Conservation (phyloP, 2,113 vertebrate species). For the Chrysemys picta region DNA sequence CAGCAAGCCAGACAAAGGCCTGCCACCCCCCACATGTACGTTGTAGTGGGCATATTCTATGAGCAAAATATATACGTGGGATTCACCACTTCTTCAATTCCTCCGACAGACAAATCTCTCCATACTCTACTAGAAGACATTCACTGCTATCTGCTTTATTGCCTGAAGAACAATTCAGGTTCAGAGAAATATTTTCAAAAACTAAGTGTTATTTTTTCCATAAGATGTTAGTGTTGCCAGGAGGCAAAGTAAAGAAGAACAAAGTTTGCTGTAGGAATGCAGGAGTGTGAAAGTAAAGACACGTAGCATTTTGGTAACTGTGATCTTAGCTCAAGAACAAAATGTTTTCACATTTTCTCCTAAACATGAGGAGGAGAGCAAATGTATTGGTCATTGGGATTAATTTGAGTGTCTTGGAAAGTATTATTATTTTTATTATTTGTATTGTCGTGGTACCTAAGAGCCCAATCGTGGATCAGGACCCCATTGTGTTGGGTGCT, state of each 20-base stretch:
- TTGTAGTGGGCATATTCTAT: not conserved
- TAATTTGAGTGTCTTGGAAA: not conserved
- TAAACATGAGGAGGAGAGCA: not conserved
- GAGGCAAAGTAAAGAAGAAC: conserved; percentile 2
- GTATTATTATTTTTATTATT: not conserved
- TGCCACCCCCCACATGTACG: no score
- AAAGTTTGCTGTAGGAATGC: not conserved
- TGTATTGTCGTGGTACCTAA: not conserved
- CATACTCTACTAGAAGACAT: not conserved
- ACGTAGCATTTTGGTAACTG: not conserved
- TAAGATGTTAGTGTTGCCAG: not conserved
- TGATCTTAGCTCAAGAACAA: not conserved
- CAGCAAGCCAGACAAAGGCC: no score
- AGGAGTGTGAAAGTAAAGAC: not conserved
- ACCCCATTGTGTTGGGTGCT: not conserved
- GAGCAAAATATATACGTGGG: not conserved
- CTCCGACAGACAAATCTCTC: not conserved
- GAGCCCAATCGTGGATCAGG: not conserved
- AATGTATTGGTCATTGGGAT: not conserved
- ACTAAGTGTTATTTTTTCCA: not conserved
- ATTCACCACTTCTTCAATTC: not conserved
- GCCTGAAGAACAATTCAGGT: not conserved
- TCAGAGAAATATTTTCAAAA: not conserved
- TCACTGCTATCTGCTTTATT: not conserved
- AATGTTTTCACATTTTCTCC: not conserved